A percentile compares a stretch with the other conserved stretches of the same genome.
phyloP scores from a whole-genome alignment of 1,140 invertebrate species.

The Mactra quadrangularis region DNA sequence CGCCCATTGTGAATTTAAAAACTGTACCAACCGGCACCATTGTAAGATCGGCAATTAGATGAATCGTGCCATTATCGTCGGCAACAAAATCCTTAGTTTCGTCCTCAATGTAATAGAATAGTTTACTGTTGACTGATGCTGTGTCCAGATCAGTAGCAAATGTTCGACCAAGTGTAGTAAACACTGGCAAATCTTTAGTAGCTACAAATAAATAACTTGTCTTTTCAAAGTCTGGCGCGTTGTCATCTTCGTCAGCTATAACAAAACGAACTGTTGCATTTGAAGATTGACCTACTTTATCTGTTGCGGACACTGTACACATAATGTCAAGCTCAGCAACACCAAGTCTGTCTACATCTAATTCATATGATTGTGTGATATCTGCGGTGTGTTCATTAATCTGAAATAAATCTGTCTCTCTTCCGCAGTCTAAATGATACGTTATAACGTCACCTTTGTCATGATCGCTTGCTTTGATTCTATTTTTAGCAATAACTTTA shows the following conservation, averaged over 20 bases:
- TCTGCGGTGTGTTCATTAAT: constrained; percentile 43
- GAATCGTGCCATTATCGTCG: constrained; percentile 37
- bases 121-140: constrained; percentile 22
- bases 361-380: constrained; percentile 29
- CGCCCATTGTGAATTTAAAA: constrained; percentile 32
- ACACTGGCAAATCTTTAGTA: constrained; percentile 37
- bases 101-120: constrained; percentile 38
- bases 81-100: constrained; percentile 3
- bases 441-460: constrained; percentile 36
- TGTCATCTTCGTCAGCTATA: constrained; percentile 33
- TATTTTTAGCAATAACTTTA: not conserved
- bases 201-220: constrained; percentile 50
- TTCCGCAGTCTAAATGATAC: constrained; percentile 30
- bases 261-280: constrained; percentile 18
- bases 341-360: constrained; percentile 36
- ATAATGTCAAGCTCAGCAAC: constrained; percentile 12
- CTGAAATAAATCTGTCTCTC: constrained; percentile 21
- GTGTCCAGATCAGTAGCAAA: constrained; percentile 38
- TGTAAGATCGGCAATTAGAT: constrained; percentile 8
- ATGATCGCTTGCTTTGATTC: constrained; percentile 28
- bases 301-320: constrained; percentile 42
- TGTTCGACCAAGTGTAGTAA: constrained; percentile 31
- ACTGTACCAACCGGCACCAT: constrained; percentile 16
- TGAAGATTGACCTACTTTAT: constrained; percentile 12
- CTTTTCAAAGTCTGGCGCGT: constrained; percentile 25